Conservation (phyloP, 2,797 vertebrate species). For the Phrynocephalus forsythii region DNA sequence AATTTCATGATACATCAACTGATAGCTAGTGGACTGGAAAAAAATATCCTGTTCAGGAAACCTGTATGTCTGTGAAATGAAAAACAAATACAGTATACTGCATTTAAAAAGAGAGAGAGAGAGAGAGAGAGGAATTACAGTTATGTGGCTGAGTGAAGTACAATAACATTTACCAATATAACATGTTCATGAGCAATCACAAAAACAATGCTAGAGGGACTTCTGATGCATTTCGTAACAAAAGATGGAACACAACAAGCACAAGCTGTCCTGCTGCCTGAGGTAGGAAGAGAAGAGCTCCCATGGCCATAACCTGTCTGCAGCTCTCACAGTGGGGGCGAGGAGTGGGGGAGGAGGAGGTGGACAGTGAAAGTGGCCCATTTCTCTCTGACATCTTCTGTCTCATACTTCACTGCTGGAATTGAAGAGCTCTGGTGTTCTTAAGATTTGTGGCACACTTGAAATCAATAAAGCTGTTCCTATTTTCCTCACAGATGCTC, state of each 20-base stretch:
- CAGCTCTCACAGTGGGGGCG: no score
- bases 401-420: no score
- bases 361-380: no score
- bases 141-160: background rate
- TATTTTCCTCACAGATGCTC: background rate
- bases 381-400: no score
- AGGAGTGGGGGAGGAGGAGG: no score
- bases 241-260: background rate
- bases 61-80: constrained; percentile 7
- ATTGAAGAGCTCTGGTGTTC: no score
- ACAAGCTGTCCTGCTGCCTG: no score
- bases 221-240: background rate
- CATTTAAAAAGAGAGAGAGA: background rate
- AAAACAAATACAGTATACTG: background rate
- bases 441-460: no score
- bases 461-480: background rate
- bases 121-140: background rate
- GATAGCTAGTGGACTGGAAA: background rate
- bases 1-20: constrained; percentile 4
- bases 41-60: background rate
- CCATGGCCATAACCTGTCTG: no score
- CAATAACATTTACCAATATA: background rate
- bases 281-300: no score
- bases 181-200: background rate
- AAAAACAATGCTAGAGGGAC: background rate